Percentiles rank a stretch among this genome's conserved stretches.
These are phyloP conservation scores for Ceramica pisi DNA, from an alignment of 2,888 invertebrate species.

Conservation along the genomic window DNA sequence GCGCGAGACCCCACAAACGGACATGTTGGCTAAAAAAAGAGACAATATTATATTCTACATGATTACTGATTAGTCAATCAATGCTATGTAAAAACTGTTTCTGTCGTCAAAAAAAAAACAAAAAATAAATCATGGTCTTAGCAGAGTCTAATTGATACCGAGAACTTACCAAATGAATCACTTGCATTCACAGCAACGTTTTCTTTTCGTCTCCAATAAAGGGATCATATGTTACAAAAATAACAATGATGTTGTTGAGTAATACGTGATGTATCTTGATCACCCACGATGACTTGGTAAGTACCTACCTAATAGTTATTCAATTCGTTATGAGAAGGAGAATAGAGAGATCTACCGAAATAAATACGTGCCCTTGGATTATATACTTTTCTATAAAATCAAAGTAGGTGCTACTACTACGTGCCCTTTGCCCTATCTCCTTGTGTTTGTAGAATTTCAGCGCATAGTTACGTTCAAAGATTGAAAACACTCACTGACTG, in stretches of 20 bases:
- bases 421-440: neutral
- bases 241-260: constrained; percentile 53
- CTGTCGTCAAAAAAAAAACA: constrained; percentile 2
- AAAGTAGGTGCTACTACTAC: too few species aligned
- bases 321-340: constrained; percentile 12
- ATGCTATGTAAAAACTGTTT: constrained; percentile 14
- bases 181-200: constrained; percentile 22
- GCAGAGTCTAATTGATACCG: constrained; percentile 12
- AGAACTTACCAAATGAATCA: constrained; percentile 25
- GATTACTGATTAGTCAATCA: constrained; percentile 7
- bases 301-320: constrained; percentile 12
- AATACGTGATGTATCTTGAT: constrained; percentile 44
- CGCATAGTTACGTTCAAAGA: too few species aligned
- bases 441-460: neutral
- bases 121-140: constrained; percentile 40
- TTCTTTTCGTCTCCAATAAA: constrained; percentile 24
- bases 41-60: neutral
- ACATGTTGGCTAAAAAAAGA: constrained; percentile 1
- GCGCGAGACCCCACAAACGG: neutral
- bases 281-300: constrained; percentile 37
- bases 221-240: constrained; percentile 38
- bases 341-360: neutral
- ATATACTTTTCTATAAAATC: too few species aligned
- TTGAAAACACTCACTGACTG: too few species aligned
- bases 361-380: neutral